phyloP scores from a whole-genome alignment of 2,888 invertebrate species.

The Amiota minor region DNA sequence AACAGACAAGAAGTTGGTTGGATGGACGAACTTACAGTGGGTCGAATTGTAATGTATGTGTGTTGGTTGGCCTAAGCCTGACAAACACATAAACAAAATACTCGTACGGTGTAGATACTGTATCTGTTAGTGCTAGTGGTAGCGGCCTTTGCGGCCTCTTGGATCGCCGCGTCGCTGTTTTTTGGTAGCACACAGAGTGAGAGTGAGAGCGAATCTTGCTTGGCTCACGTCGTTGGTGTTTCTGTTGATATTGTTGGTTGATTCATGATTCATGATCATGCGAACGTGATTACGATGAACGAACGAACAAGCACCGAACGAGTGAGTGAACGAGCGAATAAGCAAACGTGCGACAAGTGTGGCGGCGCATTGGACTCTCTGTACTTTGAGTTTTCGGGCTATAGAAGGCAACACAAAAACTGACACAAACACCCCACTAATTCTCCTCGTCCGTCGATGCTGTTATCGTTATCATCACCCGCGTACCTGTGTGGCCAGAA shows the following conservation, averaged over 20 bases:
- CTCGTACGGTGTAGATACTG: neutral
- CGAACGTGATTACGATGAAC: slow-evolving; percentile 54
- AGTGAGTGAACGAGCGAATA: slow-evolving; percentile 1
- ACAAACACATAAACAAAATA: slow-evolving; percentile 13
- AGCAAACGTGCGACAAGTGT: neutral
- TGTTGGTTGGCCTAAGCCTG: slow-evolving; percentile 4
- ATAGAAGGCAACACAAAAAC: slow-evolving; percentile 22
- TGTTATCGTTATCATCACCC: neutral
- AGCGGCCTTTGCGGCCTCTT: slow-evolving; percentile 3
- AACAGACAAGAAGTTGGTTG: slow-evolving; percentile 30
- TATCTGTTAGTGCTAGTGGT: neutral
- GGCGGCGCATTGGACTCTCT: neutral
- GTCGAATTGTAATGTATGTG: neutral
- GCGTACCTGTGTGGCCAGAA: neutral
- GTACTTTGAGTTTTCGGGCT: slow-evolving; percentile 36
- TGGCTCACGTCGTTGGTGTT: neutral
- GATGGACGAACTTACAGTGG: neutral
- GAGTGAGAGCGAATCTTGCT: slow-evolving; percentile 15
- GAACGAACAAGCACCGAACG: neutral
- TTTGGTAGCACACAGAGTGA: neutral
- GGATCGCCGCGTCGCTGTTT: neutral
- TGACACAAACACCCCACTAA: neutral
- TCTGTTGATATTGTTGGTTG: slow-evolving; percentile 16
- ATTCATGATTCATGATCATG: slow-evolving; percentile 60
- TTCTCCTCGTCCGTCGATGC: neutral